phyloP scores from a whole-genome alignment of 2,113 vertebrate species.

The Okapia johnstoni region DNA sequence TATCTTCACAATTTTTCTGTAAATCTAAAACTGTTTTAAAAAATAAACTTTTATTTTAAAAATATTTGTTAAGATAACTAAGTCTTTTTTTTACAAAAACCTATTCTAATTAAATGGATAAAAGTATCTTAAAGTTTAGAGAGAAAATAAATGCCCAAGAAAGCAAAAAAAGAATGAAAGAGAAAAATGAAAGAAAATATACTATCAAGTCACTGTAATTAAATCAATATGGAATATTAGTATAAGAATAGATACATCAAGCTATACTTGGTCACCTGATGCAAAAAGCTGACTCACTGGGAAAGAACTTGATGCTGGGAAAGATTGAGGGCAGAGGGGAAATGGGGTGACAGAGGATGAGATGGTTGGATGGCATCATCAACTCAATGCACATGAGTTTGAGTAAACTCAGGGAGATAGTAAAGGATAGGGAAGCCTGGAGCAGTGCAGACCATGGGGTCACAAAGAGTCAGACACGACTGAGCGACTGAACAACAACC shows the following conservation, averaged over 20 bases:
- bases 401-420: not conserved
- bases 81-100: not conserved
- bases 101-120: conserved; percentile 25
- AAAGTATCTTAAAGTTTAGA: conserved; percentile 11
- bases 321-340: not conserved
- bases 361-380: not conserved
- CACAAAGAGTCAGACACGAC: not conserved
- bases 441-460: not conserved
- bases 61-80: not conserved
- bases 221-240: not conserved
- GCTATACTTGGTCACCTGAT: not conserved
- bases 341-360: not conserved
- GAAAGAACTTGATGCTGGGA: not conserved
- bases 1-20: not conserved
- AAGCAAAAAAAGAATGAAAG: not conserved
- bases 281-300: not conserved
- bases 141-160: not conserved
- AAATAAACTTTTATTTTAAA: not conserved
- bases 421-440: not conserved
- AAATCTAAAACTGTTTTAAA: conserved; percentile 31
- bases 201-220: not conserved
- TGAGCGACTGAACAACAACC: not conserved
- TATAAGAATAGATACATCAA: not conserved
- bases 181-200: not conserved
- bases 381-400: not conserved